Evolutionary conservation across 2,113 vertebrate species (phyloP).

Genomic region (Prunella himalayana): DNA sequence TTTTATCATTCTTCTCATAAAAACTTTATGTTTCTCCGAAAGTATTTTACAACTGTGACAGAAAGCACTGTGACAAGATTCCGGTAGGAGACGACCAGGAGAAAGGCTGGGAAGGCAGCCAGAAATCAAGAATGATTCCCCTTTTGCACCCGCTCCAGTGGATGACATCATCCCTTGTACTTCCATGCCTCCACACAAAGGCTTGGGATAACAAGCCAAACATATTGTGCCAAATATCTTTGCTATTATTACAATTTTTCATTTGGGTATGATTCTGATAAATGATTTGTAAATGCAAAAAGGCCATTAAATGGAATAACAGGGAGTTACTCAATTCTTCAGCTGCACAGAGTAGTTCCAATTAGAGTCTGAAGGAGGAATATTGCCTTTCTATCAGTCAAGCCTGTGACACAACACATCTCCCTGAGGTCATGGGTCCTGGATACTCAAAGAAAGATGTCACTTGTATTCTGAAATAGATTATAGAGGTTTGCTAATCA

Average conservation of each 20-base stretch:
- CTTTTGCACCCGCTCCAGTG: constrained; percentile 52
- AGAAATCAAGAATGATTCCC: constrained; percentile 65
- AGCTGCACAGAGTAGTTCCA: constrained; percentile 59
- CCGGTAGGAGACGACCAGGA: constrained; percentile 64
- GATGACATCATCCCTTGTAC: constrained; percentile 73
- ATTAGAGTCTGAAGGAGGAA: constrained; percentile 66
- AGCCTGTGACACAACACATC: constrained; percentile 61
- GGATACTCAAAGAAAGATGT: constrained; percentile 60
- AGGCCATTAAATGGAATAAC: constrained; percentile 60
- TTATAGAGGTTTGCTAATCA: constrained; percentile 58
- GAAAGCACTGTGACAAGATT: constrained; percentile 74
- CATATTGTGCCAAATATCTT: constrained; percentile 61
- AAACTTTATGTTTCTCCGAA: constrained; percentile 79
- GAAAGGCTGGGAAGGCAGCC: constrained; percentile 75
- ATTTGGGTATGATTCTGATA: constrained; percentile 59
- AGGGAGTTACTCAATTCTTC: constrained; percentile 60
- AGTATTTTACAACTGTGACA: constrained; percentile 77
- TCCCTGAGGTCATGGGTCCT: constrained; percentile 56
- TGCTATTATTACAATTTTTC: constrained; percentile 61
- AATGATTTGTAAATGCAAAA: constrained; percentile 68
- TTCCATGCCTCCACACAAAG: constrained; percentile 31
- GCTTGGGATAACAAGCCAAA: constrained; percentile 49
- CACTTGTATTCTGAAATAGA: constrained; percentile 58
- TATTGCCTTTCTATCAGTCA: constrained; percentile 69
- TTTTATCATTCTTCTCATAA: constrained; percentile 78